Conservation (phyloP, 2,888 invertebrate species). For the Sphaerolaimus hirsutus region DNA sequence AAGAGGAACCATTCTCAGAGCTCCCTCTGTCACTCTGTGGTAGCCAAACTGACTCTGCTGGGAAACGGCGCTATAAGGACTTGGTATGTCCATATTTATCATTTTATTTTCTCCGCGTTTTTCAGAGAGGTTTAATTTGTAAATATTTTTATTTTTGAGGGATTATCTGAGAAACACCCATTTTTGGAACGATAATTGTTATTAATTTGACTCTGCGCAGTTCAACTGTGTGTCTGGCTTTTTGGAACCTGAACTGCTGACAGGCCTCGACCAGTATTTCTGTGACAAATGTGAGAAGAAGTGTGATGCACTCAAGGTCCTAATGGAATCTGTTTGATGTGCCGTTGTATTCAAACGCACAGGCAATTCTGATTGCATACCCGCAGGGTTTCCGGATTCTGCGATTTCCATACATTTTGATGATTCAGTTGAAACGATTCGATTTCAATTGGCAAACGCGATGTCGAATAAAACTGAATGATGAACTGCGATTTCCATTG, state of each 20-base stretch:
- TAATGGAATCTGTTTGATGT: background rate
- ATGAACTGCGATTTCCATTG: constrained; percentile 60
- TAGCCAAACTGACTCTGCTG: too few species aligned
- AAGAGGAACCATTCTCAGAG: background rate
- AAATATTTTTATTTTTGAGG: too few species aligned
- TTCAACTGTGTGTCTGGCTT: too few species aligned
- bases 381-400: constrained; percentile 50
- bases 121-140: too few species aligned
- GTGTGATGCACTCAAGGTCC: constrained; percentile 55
- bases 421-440: constrained; percentile 61
- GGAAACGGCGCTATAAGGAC: too few species aligned
- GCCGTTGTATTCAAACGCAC: background rate
- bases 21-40: background rate
- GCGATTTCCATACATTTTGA: constrained; percentile 59
- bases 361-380: background rate
- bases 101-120: too few species aligned
- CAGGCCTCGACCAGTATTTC: constrained; percentile 59
- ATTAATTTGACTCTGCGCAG: too few species aligned
- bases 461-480: constrained; percentile 61
- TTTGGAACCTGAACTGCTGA: constrained; percentile 55
- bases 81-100: too few species aligned
- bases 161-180: too few species aligned
- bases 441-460: constrained; percentile 63
- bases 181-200: too few species aligned
- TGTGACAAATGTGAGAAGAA: constrained; percentile 63